Evolutionary conservation across 2,113 vertebrate species (phyloP), one percentile per base, ranked within the genome.

Genomic region (Solea senegalensis): DNA sequence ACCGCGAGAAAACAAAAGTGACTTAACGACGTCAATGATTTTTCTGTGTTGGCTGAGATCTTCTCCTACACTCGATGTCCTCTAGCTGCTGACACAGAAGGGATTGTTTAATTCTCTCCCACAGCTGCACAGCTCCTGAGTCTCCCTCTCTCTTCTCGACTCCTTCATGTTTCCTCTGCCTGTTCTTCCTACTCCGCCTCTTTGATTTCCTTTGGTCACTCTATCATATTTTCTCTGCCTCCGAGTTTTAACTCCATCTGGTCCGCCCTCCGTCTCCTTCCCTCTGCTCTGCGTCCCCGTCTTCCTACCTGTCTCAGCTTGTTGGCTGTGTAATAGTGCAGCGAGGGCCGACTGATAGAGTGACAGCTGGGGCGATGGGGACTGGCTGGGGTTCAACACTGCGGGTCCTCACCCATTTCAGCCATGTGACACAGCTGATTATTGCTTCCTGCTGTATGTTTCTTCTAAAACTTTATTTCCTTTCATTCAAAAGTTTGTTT

Each of bases 71-170:
- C 74, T 78, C 28, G 50, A 77, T 82, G 79, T 83, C 83, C 70
- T 80, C 67, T 72, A 82, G 82, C 39, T 12, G 65, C 82, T 86
- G 85, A 90, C 85, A 90, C 83, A 86, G 88, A 87, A 74, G 82
- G 68, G 81, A 87, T 85, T 87, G 85, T 87, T 88, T 80, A 78
- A 87, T 80, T 85, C 34, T 41, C 69, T 84, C 76, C 48, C 81
- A 87, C 88, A 90, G 88, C 88, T 88, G 84, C 86, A 88, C 80
- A 65, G 48, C 82, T 76, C 52, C 66, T 69, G 43, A 74, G 60
- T 54, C 55, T 63, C 80, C 39, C 46, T 78, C 58, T 49, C 74
- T 76, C 44, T 58, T 63, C 60, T 45, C 51, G 9, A 79, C 65
- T 76, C 78, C 71, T 71, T 78, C 27, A 66, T 57, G 69, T 72